These are phyloP conservation scores for silkworm (Bombyx mori) DNA, from an alignment of 1,140 invertebrate species.

Conservation along the genomic window DNA sequence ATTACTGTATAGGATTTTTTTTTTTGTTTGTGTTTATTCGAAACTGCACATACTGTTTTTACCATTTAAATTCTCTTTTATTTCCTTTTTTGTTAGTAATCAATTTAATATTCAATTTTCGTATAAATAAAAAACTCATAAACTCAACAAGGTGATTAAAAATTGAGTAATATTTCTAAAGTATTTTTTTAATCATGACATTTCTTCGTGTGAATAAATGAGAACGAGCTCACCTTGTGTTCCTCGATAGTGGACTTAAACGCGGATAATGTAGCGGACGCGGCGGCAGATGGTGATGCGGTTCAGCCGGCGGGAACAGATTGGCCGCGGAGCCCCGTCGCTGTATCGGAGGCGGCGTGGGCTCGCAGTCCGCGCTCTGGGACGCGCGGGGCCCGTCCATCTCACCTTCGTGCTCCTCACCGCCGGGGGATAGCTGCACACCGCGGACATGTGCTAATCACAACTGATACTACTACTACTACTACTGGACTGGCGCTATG, in stretches of 20 bases:
- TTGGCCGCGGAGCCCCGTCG: slow-evolving; percentile 92
- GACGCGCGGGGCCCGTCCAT: slow-evolving; percentile 86
- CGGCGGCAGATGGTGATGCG: slow-evolving; percentile 50
- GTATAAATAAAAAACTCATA: too few relatives aligned
- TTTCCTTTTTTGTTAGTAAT: too few relatives aligned
- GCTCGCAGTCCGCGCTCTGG: slow-evolving; percentile 93
- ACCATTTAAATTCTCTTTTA: too few relatives aligned
- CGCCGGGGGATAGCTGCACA: slow-evolving; percentile 82
- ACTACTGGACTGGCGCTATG: not conserved
- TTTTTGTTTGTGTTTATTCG: too few relatives aligned
- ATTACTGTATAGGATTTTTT: too few relatives aligned
- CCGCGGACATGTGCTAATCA: slow-evolving; percentile 1
- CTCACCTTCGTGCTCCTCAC: slow-evolving; percentile 80
- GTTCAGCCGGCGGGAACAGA: slow-evolving; percentile 80
- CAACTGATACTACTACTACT: not conserved
- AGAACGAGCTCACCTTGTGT: slow-evolving; percentile 62
- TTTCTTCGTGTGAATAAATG: too few relatives aligned
- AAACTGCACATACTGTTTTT: too few relatives aligned
- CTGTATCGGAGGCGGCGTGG: slow-evolving; percentile 89
- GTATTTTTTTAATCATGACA: too few relatives aligned
- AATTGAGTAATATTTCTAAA: too few relatives aligned
- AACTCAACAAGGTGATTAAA: too few relatives aligned
- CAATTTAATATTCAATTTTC: too few relatives aligned
- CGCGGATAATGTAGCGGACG: slow-evolving; percentile 74
- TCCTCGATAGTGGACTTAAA: slow-evolving; percentile 82